Evolutionary conservation across 1,140 invertebrate species (phyloP), one percentile per base, ranked within the genome.

Genomic region (Phortica variegata): DNA sequence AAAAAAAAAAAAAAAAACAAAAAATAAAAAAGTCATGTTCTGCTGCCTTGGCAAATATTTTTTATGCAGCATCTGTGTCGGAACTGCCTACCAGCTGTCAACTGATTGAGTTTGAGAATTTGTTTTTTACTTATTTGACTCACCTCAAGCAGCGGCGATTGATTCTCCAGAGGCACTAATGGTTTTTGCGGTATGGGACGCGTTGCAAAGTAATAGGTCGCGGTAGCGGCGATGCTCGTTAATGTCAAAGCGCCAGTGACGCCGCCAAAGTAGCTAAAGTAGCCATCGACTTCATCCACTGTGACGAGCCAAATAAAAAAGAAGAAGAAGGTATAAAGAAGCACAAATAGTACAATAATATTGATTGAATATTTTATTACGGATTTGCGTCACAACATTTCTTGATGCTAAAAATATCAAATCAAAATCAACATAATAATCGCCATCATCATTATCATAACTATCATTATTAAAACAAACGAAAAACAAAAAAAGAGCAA

Each of bases 221-320:
- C 81, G n/a, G 84, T 85, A 5, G 85, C 85, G 10, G 86, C 87
- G 32, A 88, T 83, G 40, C 86, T 86, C 9, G 87, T 87, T 40
- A 89, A 79, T 42, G 87, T 85, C 51, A 89, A 68, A 19, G 85
- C 86, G 20, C 87, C 88, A 19, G 85, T 83, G 5, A 86, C 84
- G 2, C 87, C 87, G 8, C 87, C 86, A 41, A 88, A 81, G 78
- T 88, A 89, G 65, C 84, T 84, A 63, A 89, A 77, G 77, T 88
- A 89, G 58, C 87, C 85, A 68, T 89, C 87, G 70, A 89, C 83
- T 66, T 85, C 83, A 58, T 84, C 84, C 77, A 84, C 83, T 85
- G 17, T 8, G 50, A 57, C 32, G 50, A 34, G 15, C 16, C 32
- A 45, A 31, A 31, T 43, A 32, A 9, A 15, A 34, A 15, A 23